Percentiles rank a stretch among this genome's conserved stretches.
Conservation (phyloP, 2,888 invertebrate species). For the Chymomyza amoena region DNA sequence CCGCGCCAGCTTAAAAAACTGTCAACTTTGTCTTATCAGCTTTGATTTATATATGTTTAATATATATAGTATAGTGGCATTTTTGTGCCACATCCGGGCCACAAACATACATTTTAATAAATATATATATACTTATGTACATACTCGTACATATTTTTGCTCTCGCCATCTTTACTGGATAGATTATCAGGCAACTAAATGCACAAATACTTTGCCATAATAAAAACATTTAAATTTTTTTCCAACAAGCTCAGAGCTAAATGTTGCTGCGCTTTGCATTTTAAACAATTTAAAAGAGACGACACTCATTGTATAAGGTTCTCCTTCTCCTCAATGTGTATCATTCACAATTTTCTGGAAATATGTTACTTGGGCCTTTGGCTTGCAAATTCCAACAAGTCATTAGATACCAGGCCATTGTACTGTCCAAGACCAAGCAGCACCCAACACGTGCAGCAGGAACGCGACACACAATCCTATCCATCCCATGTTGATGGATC, state of each 20-base stretch:
- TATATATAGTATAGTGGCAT: background rate
- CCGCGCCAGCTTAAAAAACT: conserved; percentile 21
- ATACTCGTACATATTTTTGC: conserved; percentile 11
- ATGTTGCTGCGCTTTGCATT: conserved; percentile 53
- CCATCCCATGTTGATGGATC: conserved; percentile 32
- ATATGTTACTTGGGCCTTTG: background rate
- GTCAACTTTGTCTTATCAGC: conserved; percentile 23
- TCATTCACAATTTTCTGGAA: conserved; percentile 41
- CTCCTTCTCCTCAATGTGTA: conserved; percentile 22
- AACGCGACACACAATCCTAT: background rate
- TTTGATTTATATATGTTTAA: background rate
- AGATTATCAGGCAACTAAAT: conserved; percentile 49
- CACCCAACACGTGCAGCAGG: conserved; percentile 20
- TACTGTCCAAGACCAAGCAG: background rate
- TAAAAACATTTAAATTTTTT: conserved; percentile 3
- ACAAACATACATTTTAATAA: background rate
- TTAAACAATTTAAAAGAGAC: conserved; percentile 25
- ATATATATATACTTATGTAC: background rate
- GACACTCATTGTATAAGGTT: background rate
- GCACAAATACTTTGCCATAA: background rate
- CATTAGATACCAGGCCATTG: background rate
- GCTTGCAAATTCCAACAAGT: background rate
- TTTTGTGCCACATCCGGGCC: conserved; percentile 58
- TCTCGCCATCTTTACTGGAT: conserved; percentile 23
- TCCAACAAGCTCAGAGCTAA: background rate